Base-by-base conservation (phyloP, 1,140 invertebrate species). In the Lordiphosa clarofinis region DNA sequence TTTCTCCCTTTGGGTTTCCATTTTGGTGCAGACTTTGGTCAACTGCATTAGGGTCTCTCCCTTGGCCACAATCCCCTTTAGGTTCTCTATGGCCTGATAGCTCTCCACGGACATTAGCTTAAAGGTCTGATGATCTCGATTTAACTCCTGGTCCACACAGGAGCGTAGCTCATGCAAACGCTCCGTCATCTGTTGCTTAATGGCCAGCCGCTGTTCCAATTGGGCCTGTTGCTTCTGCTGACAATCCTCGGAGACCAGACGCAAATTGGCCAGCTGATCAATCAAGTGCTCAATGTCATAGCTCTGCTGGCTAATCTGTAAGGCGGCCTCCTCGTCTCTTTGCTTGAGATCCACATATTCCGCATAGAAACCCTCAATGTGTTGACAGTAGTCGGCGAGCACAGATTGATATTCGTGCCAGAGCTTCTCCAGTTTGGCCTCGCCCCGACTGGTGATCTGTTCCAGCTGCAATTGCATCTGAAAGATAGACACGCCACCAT, bases 1-100 rank as follows among this genome's bases (percentile, higher is more conserved):
- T 68, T 91, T 91, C 79, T 92, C 92, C 1, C 90, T 84, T 62
- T 90, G 86, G 0, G 91, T 92, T 87, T 92, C 92, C 73, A 90
- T 90, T 88, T 91, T 92, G 37, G 90, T 71, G 58, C 92, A 92
- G n/a, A 92, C 84, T 0, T 87, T 87, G 2, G 90, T 89, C 24
- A 92, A 66, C 21, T 90, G 89, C 3, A 91, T 57, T 40, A 92
- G 89, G 36, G 90, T 91, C 55, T 92, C 90, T 3, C 90, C 91
- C 69, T 91, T 91, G 54, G 78, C 88, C 13, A 72, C 56, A 4
- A 87, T 66, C 0, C 47, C 47, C 10, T 82, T 68, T 3, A 81
- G 56, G 4, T 43, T 56, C 63, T 81, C 71, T 10, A 86, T 48
- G 4, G 60, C 62, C 28, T 86, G 56, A 46, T 87, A 66, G 15